phyloP scores from a whole-genome alignment of 2,888 invertebrate genomes.

The Plagodis dolabraria region DNA sequence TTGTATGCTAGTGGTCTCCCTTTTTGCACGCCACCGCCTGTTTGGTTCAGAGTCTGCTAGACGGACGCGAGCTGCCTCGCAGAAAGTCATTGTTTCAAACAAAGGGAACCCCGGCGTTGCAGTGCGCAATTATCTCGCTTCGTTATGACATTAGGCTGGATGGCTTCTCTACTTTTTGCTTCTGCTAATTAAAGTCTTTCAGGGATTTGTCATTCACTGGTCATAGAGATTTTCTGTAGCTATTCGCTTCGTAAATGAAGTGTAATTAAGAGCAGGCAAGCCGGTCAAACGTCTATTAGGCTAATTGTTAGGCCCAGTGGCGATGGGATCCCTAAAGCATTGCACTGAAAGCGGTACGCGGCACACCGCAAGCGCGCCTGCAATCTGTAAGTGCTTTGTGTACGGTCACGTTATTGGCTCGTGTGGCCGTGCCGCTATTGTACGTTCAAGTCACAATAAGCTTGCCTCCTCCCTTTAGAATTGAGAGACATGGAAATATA shows the following conservation, averaged over 20 bases:
- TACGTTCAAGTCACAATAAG: constrained; percentile 42
- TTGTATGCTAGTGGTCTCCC: constrained; percentile 46
- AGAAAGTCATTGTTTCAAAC: constrained; percentile 57
- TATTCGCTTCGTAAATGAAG: not conserved
- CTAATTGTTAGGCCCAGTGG: constrained; percentile 58
- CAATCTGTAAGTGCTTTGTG: constrained; percentile 68
- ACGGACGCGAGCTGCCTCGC: constrained; percentile 47
- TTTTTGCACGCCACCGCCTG: constrained; percentile 45
- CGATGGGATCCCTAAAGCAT: constrained; percentile 54
- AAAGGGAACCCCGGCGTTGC: constrained; percentile 49
- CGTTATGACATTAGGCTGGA: constrained; percentile 43
- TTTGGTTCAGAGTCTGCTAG: constrained; percentile 36
- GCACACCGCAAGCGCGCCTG: constrained; percentile 57
- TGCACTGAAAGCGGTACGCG: constrained; percentile 54
- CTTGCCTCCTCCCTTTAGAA: not conserved
- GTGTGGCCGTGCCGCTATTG: constrained; percentile 46
- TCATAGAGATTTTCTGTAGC: no score
- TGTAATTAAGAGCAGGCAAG: constrained; percentile 33
- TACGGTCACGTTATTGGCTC: constrained; percentile 57
- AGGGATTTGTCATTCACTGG: no score
- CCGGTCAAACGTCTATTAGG: constrained; percentile 60
- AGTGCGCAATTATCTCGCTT: constrained; percentile 48
- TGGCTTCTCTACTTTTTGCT: constrained; percentile 27
- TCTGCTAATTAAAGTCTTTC: not conserved
- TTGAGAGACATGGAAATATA: no score